Evolutionary conservation across 2,797 vertebrate genomes (phyloP).

Genomic region (Myioborus melanocephalus): DNA sequence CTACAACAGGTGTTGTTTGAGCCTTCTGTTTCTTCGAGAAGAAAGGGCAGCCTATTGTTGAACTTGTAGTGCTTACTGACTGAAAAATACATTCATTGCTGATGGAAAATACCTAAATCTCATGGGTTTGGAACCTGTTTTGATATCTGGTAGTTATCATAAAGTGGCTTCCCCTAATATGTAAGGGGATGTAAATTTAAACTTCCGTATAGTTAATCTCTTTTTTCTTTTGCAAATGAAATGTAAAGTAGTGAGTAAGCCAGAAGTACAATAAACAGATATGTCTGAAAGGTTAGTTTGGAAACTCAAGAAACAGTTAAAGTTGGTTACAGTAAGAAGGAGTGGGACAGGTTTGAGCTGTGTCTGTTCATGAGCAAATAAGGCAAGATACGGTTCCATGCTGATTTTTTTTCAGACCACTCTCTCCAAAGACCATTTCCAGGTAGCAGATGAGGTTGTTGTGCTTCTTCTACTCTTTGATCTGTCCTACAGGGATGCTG

Average conservation of each 20-base stretch:
- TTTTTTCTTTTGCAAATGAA: not conserved
- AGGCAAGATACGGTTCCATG: not conserved
- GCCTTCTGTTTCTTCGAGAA: not conserved
- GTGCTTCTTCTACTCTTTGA: not conserved
- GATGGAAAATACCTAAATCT: not conserved
- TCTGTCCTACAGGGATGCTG: accelerated
- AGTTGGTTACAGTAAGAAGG: not conserved
- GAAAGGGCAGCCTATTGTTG: not conserved
- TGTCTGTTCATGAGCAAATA: not conserved
- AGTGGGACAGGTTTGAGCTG: not conserved
- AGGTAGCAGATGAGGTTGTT: not conserved
- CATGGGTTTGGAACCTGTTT: not conserved
- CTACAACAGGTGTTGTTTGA: not conserved
- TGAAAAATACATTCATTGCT: not conserved
- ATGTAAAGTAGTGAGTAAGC: not conserved
- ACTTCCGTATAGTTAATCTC: not conserved
- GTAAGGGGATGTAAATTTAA: not conserved
- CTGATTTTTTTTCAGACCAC: not conserved
- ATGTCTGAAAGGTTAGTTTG: not conserved
- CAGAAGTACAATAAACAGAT: not conserved
- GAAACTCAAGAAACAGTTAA: not conserved
- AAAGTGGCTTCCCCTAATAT: not conserved
- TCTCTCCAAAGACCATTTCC: not conserved
- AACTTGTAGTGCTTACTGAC: not conserved
- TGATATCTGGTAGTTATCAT: not conserved